phyloP scores from a whole-genome alignment of 2,888 invertebrate genomes.

The Myopa testacea region DNA sequence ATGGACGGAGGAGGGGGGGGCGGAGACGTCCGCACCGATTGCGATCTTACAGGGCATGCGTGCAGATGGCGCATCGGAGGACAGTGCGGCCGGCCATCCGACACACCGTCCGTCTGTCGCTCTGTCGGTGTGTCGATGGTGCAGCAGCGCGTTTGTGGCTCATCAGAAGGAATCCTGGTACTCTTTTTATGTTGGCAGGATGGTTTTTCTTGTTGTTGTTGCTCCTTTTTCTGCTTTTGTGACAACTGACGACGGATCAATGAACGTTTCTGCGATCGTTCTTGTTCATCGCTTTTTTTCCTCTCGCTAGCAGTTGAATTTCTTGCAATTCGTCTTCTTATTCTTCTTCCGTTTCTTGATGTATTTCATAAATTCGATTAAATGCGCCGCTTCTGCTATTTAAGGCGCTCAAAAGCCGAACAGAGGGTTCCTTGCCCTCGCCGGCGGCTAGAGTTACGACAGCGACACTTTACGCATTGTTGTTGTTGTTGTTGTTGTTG shows the following conservation, averaged over 20 bases:
- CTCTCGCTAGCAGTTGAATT: not conserved
- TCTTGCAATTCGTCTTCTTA: not conserved
- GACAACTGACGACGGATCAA: slow-evolving; percentile 31
- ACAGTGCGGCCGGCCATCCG: not conserved
- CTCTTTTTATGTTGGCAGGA: not conserved
- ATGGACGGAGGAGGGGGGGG: not conserved
- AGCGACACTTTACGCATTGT: not conserved
- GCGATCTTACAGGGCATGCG: slow-evolving; percentile 23
- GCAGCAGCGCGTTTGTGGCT: not conserved
- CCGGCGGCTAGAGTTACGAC: not conserved
- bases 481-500: not conserved
- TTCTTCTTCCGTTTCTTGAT: too few relatives aligned
- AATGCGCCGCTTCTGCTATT: not conserved
- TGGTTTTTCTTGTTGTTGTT: not conserved
- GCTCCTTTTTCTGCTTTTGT: not conserved
- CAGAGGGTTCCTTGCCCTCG: slow-evolving; percentile 10
- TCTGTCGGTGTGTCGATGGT: not conserved
- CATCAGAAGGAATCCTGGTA: not conserved
- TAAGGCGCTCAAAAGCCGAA: not conserved
- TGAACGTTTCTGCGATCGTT: slow-evolving; percentile 23
- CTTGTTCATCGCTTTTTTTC: not conserved
- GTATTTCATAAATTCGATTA: slow-evolving; percentile 3
- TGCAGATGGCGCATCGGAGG: slow-evolving; percentile 27
- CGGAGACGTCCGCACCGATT: slow-evolving; percentile 11
- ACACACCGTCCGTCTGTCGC: not conserved